Evolutionary conservation across 1,140 invertebrate species (phyloP).

Genomic region (Nomia melanderi): DNA sequence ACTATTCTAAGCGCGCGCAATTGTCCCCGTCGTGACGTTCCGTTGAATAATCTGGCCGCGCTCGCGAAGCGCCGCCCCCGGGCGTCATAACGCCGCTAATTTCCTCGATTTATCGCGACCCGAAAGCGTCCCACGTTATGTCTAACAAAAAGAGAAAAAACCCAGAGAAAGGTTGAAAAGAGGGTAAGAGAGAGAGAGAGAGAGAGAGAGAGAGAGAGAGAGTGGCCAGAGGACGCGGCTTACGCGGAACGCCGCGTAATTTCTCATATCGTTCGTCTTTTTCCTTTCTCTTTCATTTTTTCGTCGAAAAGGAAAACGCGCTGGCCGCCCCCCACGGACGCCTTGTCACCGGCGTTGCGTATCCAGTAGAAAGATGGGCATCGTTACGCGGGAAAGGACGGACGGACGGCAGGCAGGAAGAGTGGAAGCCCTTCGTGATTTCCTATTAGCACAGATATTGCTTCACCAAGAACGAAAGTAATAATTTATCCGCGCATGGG

Average conservation of each 20-base stretch:
- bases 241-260: not conserved
- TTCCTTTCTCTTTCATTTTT: not conserved
- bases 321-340: not conserved
- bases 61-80: not conserved
- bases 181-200: not conserved
- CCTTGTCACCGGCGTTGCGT: not conserved
- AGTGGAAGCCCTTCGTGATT: slow-evolving; percentile 71
- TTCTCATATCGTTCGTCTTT: not conserved
- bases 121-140: not conserved
- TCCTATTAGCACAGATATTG: slow-evolving; percentile 76
- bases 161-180: too few relatives aligned
- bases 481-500: slow-evolving; percentile 72
- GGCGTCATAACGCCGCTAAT: not conserved
- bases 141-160: not conserved
- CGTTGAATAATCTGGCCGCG: not conserved
- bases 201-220: slow-evolving; percentile 11
- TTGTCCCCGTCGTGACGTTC: not conserved
- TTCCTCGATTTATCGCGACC: slow-evolving; percentile 2
- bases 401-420: slow-evolving; percentile 35
- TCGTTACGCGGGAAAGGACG: slow-evolving; percentile 29
- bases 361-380: not conserved
- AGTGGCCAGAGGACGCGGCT: not conserved
- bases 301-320: not conserved
- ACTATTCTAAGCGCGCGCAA: slow-evolving; percentile 3
- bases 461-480: slow-evolving; percentile 71